Conservation (phyloP, 2,888 invertebrate species). For the Acanthoscelides obtectus region DNA sequence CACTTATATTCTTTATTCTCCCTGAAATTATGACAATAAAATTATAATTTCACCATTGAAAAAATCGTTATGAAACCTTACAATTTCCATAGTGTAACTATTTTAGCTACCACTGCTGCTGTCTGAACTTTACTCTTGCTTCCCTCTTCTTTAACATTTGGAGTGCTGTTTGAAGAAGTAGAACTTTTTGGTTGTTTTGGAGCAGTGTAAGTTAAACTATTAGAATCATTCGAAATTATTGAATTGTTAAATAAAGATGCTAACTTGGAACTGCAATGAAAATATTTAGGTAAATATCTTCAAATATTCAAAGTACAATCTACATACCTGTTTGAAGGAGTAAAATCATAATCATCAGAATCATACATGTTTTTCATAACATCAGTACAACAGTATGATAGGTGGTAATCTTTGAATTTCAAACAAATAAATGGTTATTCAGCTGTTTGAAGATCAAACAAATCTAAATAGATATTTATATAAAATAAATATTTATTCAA, state of each 20-base stretch:
- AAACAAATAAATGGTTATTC: no score
- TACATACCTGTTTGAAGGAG: slow-evolving; percentile 29
- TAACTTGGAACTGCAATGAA: slow-evolving; percentile 33
- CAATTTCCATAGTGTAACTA: slow-evolving; percentile 35
- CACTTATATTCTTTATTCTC: slow-evolving; percentile 34
- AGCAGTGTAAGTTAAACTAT: slow-evolving; percentile 33
- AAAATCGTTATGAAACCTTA: slow-evolving; percentile 17
- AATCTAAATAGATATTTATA: no score
- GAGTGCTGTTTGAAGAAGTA: slow-evolving; percentile 6
- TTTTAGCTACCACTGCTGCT: slow-evolving; percentile 31
- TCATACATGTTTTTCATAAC: slow-evolving; percentile 25
- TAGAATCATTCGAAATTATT: slow-evolving; percentile 11
- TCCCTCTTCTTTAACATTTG: background rate
- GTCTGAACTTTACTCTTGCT: slow-evolving; percentile 21
- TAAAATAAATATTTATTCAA: no score
- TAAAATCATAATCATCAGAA: slow-evolving; percentile 36
- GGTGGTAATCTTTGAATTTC: no score
- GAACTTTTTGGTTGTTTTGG: slow-evolving; percentile 35
- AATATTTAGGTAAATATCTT: background rate
- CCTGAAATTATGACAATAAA: slow-evolving; percentile 32
- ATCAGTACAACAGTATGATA: no score
- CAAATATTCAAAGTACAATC: slow-evolving; percentile 1
- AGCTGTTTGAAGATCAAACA: no score
- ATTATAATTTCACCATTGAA: background rate
- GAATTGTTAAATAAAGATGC: slow-evolving; percentile 30